These are phyloP conservation scores for Pygathrix nemaeus DNA, from an alignment of 2,113 vertebrate species.

Conservation along the genomic window DNA sequence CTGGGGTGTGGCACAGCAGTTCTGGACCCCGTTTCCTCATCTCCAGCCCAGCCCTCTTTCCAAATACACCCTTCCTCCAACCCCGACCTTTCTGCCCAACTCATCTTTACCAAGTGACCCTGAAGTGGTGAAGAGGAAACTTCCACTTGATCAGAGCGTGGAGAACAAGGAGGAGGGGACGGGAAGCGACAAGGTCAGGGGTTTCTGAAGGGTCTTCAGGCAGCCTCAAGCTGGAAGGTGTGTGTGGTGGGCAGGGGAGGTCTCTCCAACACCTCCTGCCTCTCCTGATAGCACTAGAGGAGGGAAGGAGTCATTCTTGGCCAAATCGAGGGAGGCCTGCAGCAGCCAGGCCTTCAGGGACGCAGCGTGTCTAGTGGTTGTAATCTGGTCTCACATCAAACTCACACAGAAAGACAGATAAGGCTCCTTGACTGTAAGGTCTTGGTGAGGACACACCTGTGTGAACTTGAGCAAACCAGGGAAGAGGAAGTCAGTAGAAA, in stretches of 20 bases:
- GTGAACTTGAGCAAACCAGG: fast-evolving
- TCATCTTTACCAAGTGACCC: background rate
- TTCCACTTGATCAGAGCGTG: background rate
- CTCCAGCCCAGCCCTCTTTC: background rate
- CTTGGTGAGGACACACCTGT: background rate
- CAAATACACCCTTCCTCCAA: background rate
- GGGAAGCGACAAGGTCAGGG: too few species aligned
- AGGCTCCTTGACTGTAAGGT: fast-evolving
- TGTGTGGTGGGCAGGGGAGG: too few species aligned
- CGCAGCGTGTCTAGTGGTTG: fast-evolving
- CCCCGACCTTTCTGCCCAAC: background rate
- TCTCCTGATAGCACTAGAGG: fast-evolving
- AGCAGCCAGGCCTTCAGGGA: fast-evolving
- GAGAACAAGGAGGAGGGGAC: background rate
- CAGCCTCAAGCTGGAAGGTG: background rate
- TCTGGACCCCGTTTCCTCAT: background rate
- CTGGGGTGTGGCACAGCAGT: fast-evolving
- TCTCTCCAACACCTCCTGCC: too few species aligned
- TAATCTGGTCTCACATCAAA: too few species aligned
- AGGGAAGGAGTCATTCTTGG: background rate
- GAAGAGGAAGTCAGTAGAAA: background rate
- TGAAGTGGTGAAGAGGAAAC: fast-evolving
- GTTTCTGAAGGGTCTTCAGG: background rate
- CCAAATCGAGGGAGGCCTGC: background rate
- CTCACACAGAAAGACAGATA: background rate